phyloP scores from a whole-genome alignment of 2,888 invertebrate genomes.

The Eucriotettix oculatus region DNA sequence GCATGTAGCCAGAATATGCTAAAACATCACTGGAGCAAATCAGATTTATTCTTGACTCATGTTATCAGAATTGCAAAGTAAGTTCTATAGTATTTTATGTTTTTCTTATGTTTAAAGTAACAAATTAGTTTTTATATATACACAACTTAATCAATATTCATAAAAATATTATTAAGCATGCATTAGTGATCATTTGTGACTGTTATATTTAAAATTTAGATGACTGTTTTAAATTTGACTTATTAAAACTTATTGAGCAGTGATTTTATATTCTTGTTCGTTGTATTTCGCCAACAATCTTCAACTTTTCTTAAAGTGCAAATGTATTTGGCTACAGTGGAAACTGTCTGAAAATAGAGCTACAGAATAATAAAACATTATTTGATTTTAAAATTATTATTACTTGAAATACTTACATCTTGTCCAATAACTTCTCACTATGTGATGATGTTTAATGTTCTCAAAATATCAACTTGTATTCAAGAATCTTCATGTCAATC shows the following conservation, averaged over 20 bases:
- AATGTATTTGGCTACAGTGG: too few species aligned
- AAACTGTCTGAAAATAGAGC: too few species aligned
- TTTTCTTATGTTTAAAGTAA: neutral
- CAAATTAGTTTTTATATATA: too few species aligned
- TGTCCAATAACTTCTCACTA: neutral
- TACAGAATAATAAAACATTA: too few species aligned
- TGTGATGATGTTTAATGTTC: neutral
- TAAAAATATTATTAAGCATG: too few species aligned
- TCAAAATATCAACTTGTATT: neutral
- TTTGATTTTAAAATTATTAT: too few species aligned
- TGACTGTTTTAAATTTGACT: neutral
- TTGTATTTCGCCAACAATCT: too few species aligned
- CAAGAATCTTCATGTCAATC: too few species aligned
- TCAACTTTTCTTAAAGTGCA: too few species aligned
- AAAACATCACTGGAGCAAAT: conserved; percentile 28
- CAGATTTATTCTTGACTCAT: conserved; percentile 43
- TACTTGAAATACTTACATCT: neutral
- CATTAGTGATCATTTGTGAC: too few species aligned
- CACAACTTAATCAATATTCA: too few species aligned
- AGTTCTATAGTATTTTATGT: neutral
- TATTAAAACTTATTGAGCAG: neutral
- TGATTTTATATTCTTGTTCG: neutral
- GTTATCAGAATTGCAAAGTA: conserved; percentile 33
- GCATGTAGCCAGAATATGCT: conserved; percentile 26
- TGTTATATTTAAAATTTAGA: too few species aligned